Evolutionary conservation across 2,888 invertebrate genomes (phyloP).

Genomic region (Pherbina coryleti): DNA sequence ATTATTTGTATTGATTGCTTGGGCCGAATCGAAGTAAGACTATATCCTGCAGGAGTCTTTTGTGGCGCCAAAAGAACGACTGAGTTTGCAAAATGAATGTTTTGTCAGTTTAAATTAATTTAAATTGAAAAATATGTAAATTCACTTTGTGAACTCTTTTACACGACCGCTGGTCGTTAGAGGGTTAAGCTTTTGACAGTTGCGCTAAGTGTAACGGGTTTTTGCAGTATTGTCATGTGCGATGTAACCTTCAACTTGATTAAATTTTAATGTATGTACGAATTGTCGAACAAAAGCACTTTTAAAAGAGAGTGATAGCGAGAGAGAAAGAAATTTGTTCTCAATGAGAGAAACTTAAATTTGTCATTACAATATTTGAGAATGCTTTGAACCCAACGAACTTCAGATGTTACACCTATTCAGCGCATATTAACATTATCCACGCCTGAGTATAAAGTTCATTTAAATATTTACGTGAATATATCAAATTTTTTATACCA

Average conservation of each 20-base stretch:
- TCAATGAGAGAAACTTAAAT: no score
- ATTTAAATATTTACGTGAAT: no score
- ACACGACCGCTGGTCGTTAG: background rate
- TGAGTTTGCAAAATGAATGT: background rate
- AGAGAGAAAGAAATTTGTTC: no score
- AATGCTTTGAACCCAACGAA: no score
- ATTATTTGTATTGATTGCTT: constrained; percentile 39
- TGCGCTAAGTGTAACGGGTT: background rate
- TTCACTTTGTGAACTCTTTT: background rate
- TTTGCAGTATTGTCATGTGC: background rate
- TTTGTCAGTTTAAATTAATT: constrained; percentile 15
- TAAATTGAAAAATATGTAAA: constrained; percentile 28
- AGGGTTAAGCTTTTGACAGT: background rate
- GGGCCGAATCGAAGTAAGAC: background rate
- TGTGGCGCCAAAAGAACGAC: background rate
- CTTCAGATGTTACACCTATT: no score
- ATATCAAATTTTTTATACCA: no score
- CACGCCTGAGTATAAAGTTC: no score
- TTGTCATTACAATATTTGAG: no score
- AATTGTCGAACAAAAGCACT: no score
- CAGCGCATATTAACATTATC: no score
- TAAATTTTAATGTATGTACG: background rate
- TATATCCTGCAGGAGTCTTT: background rate
- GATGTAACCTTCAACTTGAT: background rate
- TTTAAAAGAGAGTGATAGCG: no score